These are phyloP conservation scores for Leptinotarsa texana DNA, from an alignment of 1,140 invertebrate genomes.

Conservation along the genomic window DNA sequence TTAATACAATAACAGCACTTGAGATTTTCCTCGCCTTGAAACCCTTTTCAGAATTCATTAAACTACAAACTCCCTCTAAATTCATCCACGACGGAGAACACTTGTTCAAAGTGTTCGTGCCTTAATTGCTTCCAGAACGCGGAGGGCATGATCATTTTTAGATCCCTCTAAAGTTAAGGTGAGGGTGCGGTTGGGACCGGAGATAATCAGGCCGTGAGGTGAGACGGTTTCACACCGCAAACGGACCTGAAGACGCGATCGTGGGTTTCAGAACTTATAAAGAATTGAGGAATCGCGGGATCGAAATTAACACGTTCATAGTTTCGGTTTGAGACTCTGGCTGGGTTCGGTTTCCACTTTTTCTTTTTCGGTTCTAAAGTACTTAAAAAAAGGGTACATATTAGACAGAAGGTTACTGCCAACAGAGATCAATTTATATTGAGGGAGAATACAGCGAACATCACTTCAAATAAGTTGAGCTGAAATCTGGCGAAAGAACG, in stretches of 20 bases:
- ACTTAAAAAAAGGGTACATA: too few relatives aligned
- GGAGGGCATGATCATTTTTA: constrained; percentile 5
- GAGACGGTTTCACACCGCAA: constrained; percentile 1
- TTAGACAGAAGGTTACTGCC: too few relatives aligned
- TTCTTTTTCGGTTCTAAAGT: too few relatives aligned
- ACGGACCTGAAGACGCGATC: not conserved
- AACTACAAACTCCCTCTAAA: constrained; percentile 1
- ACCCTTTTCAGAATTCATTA: not conserved
- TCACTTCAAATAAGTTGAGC: too few relatives aligned
- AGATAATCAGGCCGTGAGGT: constrained; percentile 1
- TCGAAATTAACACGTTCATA: not conserved
- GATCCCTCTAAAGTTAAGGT: constrained; percentile 5
- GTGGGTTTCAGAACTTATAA: not conserved
- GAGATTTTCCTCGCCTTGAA: not conserved
- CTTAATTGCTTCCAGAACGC: constrained; percentile 7
- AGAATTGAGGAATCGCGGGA: not conserved
- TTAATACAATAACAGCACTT: not conserved
- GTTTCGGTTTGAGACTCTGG: too few relatives aligned
- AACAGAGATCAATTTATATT: too few relatives aligned
- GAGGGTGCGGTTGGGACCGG: constrained; percentile 2
- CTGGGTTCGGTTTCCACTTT: too few relatives aligned
- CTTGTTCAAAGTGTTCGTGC: constrained; percentile 5
- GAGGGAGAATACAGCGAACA: too few relatives aligned
- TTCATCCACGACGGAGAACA: constrained; percentile 1
- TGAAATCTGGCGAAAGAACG: too few relatives aligned